Evolutionary conservation across 2,797 vertebrate species (phyloP).

Genomic region (Balearica regulorum): DNA sequence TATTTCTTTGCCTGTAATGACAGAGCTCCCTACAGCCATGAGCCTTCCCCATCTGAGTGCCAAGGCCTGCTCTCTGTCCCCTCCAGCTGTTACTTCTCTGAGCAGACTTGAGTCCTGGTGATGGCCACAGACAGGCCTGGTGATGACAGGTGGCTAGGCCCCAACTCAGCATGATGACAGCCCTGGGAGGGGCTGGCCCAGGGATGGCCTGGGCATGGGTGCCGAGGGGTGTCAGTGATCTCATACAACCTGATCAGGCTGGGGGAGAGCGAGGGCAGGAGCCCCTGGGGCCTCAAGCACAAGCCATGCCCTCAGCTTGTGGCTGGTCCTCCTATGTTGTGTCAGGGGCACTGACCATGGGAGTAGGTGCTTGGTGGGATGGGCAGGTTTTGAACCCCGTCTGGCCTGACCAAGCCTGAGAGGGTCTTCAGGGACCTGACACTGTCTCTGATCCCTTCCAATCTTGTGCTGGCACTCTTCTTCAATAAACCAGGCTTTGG

Average conservation of each 20-base stretch:
- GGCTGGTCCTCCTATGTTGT: accelerated
- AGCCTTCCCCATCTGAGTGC: not conserved
- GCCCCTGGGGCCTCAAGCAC: not conserved
- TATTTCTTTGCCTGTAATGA: not conserved
- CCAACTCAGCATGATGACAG: not conserved
- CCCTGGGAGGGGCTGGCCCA: not conserved
- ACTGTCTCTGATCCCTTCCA: not conserved
- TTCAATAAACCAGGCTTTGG: accelerated
- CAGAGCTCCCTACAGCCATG: accelerated
- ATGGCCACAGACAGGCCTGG: not conserved
- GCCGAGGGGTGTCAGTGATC: not conserved
- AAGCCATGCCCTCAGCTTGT: not conserved
- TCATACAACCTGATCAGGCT: too few species aligned
- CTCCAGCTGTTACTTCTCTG: not conserved
- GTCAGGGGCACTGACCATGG: not conserved
- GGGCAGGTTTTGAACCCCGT: not conserved
- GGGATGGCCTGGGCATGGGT: not conserved
- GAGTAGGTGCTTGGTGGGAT: accelerated
- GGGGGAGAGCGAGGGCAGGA: not conserved
- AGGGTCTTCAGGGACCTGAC: not conserved
- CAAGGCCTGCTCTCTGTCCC: too few species aligned
- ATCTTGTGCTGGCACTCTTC: not conserved
- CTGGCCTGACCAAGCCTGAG: not conserved
- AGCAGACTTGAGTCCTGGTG: not conserved
- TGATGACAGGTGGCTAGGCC: not conserved